These are phyloP conservation scores for Pluvialis apricaria DNA, from an alignment of 2,113 vertebrate genomes.

Conservation along the genomic window DNA sequence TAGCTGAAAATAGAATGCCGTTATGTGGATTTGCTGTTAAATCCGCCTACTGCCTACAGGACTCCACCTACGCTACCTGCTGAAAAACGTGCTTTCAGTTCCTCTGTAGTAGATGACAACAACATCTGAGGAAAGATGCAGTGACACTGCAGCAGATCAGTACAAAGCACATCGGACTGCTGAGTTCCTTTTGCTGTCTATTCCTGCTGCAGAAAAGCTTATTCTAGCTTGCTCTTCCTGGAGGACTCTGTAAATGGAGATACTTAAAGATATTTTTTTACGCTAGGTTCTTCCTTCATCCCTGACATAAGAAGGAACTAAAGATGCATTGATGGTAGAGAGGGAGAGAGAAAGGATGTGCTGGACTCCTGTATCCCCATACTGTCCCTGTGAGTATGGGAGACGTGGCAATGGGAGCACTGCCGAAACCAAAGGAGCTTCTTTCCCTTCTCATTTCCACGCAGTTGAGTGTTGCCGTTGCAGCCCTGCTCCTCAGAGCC, in stretches of 20 bases:
- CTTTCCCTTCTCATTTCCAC: background rate
- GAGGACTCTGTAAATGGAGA: background rate
- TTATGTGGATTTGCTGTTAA: background rate
- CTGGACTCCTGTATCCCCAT: background rate
- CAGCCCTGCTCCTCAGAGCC: accelerated
- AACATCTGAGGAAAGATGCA: background rate
- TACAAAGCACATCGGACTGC: background rate
- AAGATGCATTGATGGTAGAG: background rate
- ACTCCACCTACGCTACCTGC: background rate
- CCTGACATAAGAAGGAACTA: background rate
- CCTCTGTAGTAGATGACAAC: background rate
- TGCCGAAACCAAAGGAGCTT: background rate
- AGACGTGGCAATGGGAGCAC: background rate
- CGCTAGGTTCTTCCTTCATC: background rate
- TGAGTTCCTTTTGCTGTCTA: background rate
- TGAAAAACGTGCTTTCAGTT: accelerated
- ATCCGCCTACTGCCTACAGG: background rate
- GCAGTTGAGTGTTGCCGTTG: accelerated
- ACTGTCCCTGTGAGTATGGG: background rate
- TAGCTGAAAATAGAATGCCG: background rate
- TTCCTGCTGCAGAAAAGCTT: background rate
- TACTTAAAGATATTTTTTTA: background rate
- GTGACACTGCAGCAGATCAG: background rate
- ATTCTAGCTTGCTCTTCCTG: background rate
- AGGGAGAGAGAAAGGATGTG: background rate